Percentiles rank a stretch among this genome's conserved stretches.
These are phyloP conservation scores for Urosaurus nigricauda DNA, from an alignment of 2,797 vertebrate species.

Conservation along the genomic window DNA sequence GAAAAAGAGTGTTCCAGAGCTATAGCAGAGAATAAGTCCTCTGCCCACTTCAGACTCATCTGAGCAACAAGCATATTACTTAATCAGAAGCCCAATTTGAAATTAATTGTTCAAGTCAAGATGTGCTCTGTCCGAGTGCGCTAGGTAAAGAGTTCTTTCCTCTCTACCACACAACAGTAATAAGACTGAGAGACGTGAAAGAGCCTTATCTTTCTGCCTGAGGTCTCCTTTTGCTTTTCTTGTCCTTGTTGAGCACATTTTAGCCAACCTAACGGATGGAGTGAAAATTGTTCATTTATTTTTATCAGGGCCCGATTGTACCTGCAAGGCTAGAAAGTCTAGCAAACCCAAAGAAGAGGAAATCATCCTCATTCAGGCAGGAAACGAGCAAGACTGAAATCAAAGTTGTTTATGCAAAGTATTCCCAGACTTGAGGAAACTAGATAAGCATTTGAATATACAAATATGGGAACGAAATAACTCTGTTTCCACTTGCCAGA, in stretches of 20 bases:
- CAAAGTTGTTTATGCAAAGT: neutral
- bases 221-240: slow-evolving; percentile 13
- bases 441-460: slow-evolving; percentile 13
- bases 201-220: slow-evolving; percentile 12
- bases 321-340: neutral
- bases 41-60: neutral
- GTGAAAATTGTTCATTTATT: slow-evolving; percentile 20
- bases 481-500: neutral
- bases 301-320: slow-evolving; percentile 20
- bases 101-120: slow-evolving; percentile 3
- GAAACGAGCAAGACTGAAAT: neutral
- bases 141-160: neutral
- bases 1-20: neutral
- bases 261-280: neutral
- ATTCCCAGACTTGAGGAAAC: neutral
- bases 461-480: neutral
- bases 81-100: neutral
- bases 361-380: neutral
- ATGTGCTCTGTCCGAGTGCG: neutral
- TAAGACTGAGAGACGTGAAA: neutral
- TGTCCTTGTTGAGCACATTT: slow-evolving; percentile 12
- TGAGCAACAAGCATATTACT: neutral
- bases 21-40: neutral
- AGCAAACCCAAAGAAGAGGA: neutral
- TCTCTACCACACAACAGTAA: neutral